Conservation (phyloP, 2,113 vertebrate species). For the Myrmecophaga tridactyla region DNA sequence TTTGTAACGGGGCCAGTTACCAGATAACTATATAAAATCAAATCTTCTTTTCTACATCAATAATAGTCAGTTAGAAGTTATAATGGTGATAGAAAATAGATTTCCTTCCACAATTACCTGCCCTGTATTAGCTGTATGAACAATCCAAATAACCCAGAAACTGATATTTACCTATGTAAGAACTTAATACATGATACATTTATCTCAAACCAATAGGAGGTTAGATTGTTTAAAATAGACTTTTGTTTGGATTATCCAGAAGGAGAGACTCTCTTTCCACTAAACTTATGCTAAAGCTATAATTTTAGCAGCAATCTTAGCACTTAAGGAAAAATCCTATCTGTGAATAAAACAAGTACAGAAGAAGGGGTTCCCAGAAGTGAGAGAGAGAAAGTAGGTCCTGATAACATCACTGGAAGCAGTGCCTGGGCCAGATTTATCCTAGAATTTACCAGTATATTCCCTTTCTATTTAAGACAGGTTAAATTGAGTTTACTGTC, state of each 20-base stretch:
- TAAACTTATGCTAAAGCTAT: neutral
- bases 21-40: neutral
- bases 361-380: neutral
- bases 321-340: neutral
- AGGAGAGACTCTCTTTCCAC: neutral
- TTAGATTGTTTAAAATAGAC: neutral
- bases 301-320: neutral
- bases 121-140: neutral
- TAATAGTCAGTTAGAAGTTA: neutral
- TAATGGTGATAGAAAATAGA: neutral
- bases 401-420: neutral
- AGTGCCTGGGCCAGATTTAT: neutral
- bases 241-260: slow-evolving; percentile 10
- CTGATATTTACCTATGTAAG: neutral
- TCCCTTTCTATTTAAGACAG: neutral
- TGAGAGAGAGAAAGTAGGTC: neutral
- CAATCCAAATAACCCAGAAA: neutral
- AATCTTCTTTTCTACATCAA: neutral
- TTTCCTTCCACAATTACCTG: neutral
- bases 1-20: neutral
- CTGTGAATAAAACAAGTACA: neutral
- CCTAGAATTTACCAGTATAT: neutral
- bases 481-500: neutral
- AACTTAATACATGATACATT: slow-evolving; percentile 6
- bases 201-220: neutral